phyloP scores from a whole-genome alignment of 2,797 vertebrate genomes.

The Brachymystax lenok region DNA sequence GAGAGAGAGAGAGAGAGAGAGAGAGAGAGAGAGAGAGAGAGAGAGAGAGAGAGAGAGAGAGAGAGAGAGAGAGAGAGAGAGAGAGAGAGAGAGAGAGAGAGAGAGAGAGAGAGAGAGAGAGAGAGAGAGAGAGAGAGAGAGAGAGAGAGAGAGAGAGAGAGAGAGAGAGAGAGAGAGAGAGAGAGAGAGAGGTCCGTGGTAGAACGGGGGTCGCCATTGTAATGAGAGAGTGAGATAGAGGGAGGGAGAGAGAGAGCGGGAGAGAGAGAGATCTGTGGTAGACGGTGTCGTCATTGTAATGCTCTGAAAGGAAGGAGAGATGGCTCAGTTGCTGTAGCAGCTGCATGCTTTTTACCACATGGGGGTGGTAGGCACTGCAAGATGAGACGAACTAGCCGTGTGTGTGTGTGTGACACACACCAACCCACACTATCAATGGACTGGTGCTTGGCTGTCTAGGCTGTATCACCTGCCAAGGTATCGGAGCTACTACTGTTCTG shows the following conservation, averaged over 20 bases:
- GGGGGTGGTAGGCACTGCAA: slow-evolving; percentile 95
- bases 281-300: slow-evolving; percentile 69
- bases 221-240: no score
- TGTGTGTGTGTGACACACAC: slow-evolving; percentile 37
- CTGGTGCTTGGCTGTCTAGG: no score
- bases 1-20: slow-evolving; percentile 22
- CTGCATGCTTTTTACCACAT: slow-evolving; percentile 92
- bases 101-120: background rate
- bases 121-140: no score
- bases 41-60: slow-evolving; percentile 37
- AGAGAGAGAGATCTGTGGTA: slow-evolving; percentile 58
- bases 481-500: no score
- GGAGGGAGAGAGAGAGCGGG: no score
- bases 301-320: slow-evolving; percentile 74
- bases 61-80: background rate
- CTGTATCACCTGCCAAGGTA: no score
- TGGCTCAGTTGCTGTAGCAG: slow-evolving; percentile 67
- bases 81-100: no score
- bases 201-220: no score
- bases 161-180: background rate
- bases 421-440: no score
- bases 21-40: slow-evolving; percentile 14
- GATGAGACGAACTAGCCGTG: slow-evolving; percentile 63
- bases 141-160: background rate
- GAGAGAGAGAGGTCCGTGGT: no score